Conservation (phyloP, 2,888 invertebrate genomes). For the Oscheius sp. region DNA sequence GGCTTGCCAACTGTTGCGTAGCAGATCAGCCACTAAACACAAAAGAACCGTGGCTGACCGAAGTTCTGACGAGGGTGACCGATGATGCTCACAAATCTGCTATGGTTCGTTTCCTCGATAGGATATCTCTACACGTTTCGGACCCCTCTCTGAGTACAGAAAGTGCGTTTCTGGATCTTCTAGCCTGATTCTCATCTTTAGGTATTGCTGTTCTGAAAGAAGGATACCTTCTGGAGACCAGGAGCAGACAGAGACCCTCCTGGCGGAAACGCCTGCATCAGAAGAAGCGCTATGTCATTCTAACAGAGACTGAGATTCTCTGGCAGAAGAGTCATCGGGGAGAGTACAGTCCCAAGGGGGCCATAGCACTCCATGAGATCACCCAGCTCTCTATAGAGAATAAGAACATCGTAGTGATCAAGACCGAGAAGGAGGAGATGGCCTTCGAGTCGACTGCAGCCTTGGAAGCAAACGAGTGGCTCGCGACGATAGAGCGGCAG, state of each 20-base stretch:
- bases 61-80: slow-evolving; percentile 61
- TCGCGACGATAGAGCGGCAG: slow-evolving; percentile 49
- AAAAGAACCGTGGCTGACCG: slow-evolving; percentile 70
- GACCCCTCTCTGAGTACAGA: slow-evolving; percentile 38
- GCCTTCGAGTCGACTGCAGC: slow-evolving; percentile 65
- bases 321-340: slow-evolving; percentile 66
- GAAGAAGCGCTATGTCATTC: slow-evolving; percentile 59
- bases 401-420: slow-evolving; percentile 62
- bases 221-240: slow-evolving; percentile 58
- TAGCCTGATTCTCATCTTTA: too few relatives aligned
- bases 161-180: not conserved
- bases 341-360: slow-evolving; percentile 55
- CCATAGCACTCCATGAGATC: slow-evolving; percentile 54
- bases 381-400: slow-evolving; percentile 55
- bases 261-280: slow-evolving; percentile 60
- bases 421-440: slow-evolving; percentile 52
- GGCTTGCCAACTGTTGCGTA: slow-evolving; percentile 70
- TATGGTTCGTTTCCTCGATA: slow-evolving; percentile 69
- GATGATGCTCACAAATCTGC: slow-evolving; percentile 61
- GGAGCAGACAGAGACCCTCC: slow-evolving; percentile 40
- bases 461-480: slow-evolving; percentile 67
- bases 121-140: slow-evolving; percentile 47
- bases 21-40: slow-evolving; percentile 60
- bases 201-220: slow-evolving; percentile 49
- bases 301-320: slow-evolving; percentile 62